phyloP scores from a whole-genome alignment of 2,888 invertebrate species.

The Luperina testacea region DNA sequence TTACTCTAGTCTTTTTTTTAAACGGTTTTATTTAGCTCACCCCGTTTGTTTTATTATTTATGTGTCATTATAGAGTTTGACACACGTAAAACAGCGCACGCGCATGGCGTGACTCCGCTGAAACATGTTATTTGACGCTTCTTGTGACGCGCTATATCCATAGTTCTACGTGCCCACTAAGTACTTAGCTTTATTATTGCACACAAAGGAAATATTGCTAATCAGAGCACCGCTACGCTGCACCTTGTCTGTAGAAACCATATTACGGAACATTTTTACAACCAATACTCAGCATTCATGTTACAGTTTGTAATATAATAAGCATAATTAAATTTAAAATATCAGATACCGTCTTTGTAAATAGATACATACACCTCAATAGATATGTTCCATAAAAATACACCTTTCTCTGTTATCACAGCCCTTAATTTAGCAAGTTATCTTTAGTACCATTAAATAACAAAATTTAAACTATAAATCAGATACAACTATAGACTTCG shows the following conservation, averaged over 20 bases:
- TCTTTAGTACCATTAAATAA: slow-evolving; percentile 80
- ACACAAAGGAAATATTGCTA: slow-evolving; percentile 65
- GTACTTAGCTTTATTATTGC: slow-evolving; percentile 53
- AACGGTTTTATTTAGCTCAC: no score
- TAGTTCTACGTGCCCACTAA: slow-evolving; percentile 35
- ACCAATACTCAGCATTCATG: slow-evolving; percentile 38
- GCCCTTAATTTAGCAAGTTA: slow-evolving; percentile 83
- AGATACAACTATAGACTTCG: slow-evolving; percentile 74
- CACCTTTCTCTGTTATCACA: slow-evolving; percentile 85
- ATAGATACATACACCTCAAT: slow-evolving; percentile 69
- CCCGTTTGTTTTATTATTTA: no score
- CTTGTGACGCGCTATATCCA: slow-evolving; percentile 36
- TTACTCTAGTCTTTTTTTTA: not conserved
- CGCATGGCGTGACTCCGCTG: slow-evolving; percentile 23
- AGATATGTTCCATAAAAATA: slow-evolving; percentile 82
- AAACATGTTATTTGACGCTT: slow-evolving; percentile 43
- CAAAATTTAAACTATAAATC: slow-evolving; percentile 82
- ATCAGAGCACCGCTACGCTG: slow-evolving; percentile 43
- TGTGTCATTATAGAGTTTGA: slow-evolving; percentile 31
- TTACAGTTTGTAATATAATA: slow-evolving; percentile 55
- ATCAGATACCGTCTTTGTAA: slow-evolving; percentile 67
- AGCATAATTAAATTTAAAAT: slow-evolving; percentile 61
- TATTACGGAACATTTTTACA: slow-evolving; percentile 62
- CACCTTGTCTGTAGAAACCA: slow-evolving; percentile 32
- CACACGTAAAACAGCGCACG: slow-evolving; percentile 16